phyloP scores from a whole-genome alignment of 1,140 invertebrate genomes.

The Glossosoma conforme region DNA sequence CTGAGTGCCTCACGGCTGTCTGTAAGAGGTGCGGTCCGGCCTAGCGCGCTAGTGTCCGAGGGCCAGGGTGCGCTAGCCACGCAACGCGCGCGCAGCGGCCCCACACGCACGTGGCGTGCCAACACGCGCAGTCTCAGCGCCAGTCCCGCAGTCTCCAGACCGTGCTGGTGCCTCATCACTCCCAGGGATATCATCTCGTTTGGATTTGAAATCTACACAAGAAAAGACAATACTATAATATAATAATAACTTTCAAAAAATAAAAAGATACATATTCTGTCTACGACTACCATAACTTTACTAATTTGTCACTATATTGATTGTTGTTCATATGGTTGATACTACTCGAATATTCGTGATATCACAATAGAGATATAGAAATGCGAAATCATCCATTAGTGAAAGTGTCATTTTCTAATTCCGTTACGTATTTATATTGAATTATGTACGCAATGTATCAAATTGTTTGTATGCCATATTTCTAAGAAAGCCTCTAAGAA shows the following conservation, averaged over 20 bases:
- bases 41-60: constrained; percentile 51
- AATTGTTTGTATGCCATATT: background rate
- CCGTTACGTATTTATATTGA: background rate
- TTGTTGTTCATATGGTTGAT: background rate
- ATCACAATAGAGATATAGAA: background rate
- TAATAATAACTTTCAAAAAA: background rate
- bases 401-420: background rate
- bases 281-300: background rate
- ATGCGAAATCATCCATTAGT: background rate
- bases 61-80: constrained; percentile 54
- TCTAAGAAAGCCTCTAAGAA: background rate
- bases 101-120: constrained; percentile 49
- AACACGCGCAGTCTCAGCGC: constrained; percentile 51
- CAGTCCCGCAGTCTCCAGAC: constrained; percentile 51
- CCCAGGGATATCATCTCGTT: constrained; percentile 48
- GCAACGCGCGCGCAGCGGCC: constrained; percentile 56
- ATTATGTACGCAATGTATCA: background rate
- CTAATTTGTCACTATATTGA: background rate
- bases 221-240: background rate
- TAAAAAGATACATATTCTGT: background rate
- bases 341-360: no score
- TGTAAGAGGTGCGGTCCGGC: constrained; percentile 48
- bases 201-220: constrained; percentile 44
- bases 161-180: constrained; percentile 48
- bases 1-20: constrained; percentile 56